These are phyloP conservation scores for Tenodera sinensis DNA, from an alignment of 2,888 invertebrate species.

Conservation along the genomic window DNA sequence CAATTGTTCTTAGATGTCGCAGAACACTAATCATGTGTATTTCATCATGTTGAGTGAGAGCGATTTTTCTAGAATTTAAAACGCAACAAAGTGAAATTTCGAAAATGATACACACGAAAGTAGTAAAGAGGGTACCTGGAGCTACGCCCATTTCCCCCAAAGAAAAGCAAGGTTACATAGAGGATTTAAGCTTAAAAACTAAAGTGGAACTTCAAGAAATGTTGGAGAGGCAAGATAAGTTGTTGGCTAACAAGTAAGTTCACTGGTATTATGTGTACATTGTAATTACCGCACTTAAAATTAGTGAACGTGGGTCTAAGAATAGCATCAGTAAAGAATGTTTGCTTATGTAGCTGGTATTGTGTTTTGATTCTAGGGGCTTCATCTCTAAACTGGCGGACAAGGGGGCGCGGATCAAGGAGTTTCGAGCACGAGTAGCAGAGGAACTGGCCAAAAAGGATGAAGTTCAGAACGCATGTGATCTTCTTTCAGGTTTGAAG, in stretches of 20 bases:
- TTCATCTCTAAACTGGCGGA: conserved; percentile 56
- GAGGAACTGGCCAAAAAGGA: conserved; percentile 50
- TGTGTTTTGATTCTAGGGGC: conserved; percentile 40
- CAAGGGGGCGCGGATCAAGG: conserved; percentile 55
- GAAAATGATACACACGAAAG: conserved; percentile 28
- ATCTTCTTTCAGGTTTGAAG: conserved; percentile 48
- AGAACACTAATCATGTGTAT: too few species aligned
- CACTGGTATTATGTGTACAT: not conserved
- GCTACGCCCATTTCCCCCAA: conserved; percentile 44
- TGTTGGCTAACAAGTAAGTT: conserved; percentile 48
- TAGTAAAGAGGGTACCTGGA: conserved; percentile 50
- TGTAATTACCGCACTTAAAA: not conserved
- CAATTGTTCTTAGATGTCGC: too few species aligned
- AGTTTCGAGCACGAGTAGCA: conserved; percentile 49
- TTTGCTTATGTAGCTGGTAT: not conserved
- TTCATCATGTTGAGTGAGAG: too few species aligned
- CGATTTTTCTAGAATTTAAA: too few species aligned
- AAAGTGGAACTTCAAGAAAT: conserved; percentile 52
- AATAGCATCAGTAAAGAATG: not conserved
- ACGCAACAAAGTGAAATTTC: not conserved
- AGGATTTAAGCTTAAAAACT: conserved; percentile 49
- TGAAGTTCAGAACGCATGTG: conserved; percentile 51
- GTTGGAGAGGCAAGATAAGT: conserved; percentile 54
- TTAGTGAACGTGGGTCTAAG: not conserved
- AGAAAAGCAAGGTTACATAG: conserved; percentile 54